Conservation (phyloP, 2,113 vertebrate species). For the Dolichallabes microphthalmus region DNA sequence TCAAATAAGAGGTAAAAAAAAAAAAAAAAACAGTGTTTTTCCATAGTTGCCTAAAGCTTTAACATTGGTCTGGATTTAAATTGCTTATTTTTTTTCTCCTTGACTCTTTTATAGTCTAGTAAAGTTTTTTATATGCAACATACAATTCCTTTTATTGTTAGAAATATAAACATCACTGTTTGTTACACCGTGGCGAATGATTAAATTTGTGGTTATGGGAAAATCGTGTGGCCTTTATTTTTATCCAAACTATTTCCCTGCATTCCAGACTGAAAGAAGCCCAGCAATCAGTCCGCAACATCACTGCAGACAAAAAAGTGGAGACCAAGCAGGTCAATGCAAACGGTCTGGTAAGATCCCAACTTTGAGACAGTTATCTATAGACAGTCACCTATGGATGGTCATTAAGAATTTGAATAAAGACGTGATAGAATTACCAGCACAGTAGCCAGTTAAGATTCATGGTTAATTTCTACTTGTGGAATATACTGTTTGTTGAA, state of each 20-base stretch:
- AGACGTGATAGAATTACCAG: neutral
- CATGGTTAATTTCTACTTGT: neutral
- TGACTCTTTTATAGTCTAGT: neutral
- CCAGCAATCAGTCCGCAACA: slow-evolving; percentile 84
- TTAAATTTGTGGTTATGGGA: neutral
- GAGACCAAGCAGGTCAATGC: slow-evolving; percentile 90
- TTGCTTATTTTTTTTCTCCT: neutral
- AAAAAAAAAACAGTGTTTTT: slow-evolving; percentile 59
- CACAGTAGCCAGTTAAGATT: neutral
- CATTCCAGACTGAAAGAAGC: slow-evolving; percentile 85
- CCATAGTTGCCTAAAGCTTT: neutral
- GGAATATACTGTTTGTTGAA: neutral
- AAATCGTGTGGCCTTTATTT: neutral
- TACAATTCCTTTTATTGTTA: neutral
- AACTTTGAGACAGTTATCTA: neutral
- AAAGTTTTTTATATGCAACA: neutral
- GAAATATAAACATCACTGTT: neutral
- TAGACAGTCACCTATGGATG: neutral
- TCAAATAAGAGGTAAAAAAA: slow-evolving; percentile 86
- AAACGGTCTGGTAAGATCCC: slow-evolving; percentile 83
- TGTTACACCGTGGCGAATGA: neutral
- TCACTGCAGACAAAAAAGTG: slow-evolving; percentile 92
- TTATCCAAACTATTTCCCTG: neutral
- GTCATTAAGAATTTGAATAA: neutral
- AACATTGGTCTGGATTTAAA: slow-evolving; percentile 1